These are phyloP conservation scores for Cantharis lateralis DNA, from an alignment of 2,888 invertebrate species.

Conservation along the genomic window DNA sequence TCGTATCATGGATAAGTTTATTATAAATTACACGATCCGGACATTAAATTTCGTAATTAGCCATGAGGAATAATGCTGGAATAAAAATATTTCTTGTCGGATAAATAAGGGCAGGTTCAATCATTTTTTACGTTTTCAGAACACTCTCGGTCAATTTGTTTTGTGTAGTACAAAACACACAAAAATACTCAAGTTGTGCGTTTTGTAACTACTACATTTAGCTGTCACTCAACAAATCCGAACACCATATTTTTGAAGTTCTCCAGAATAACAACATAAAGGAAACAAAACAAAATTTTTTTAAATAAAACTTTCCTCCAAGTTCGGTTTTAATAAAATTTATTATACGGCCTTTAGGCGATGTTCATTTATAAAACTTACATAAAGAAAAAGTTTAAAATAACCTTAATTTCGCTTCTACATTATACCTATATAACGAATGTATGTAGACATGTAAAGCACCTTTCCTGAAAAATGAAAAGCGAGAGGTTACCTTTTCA, in stretches of 20 bases:
- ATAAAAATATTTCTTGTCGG: neutral
- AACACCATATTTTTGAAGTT: slow-evolving; percentile 9
- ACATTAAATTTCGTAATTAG: neutral
- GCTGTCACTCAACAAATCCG: slow-evolving; percentile 17
- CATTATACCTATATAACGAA: neutral
- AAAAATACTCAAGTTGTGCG: slow-evolving; percentile 5
- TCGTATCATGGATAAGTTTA: neutral
- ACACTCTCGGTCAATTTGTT: slow-evolving; percentile 7
- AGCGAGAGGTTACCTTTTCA: neutral
- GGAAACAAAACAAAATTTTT: neutral
- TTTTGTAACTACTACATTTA: slow-evolving; percentile 14
- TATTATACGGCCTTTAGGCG: neutral
- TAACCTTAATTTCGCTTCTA: neutral
- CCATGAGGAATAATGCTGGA: neutral
- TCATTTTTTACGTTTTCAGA: slow-evolving; percentile 3
- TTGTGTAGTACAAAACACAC: slow-evolving; percentile 2
- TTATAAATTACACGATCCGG: neutral
- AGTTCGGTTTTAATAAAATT: neutral
- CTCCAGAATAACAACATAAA: slow-evolving; percentile 2
- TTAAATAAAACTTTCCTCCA: neutral
- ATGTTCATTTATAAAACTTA: neutral
- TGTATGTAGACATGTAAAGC: neutral
- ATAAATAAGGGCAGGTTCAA: neutral
- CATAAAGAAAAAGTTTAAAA: neutral
- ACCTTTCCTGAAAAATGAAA: neutral